Conservation (phyloP, 2,888 invertebrate genomes). For the Drosophila nr. fundita region DNA sequence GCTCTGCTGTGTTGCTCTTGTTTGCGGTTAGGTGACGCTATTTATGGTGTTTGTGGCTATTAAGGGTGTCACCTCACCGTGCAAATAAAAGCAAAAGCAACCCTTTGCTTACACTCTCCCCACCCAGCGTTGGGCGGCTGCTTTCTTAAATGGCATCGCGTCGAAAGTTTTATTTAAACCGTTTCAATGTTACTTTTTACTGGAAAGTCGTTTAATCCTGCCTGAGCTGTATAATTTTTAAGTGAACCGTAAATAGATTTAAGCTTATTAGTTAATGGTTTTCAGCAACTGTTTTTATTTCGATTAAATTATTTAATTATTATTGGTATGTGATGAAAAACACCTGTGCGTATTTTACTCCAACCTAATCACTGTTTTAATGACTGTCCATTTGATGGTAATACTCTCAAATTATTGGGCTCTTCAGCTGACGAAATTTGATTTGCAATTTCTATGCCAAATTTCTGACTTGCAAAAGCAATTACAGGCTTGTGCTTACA, state of each 20-base stretch:
- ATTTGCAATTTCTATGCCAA: background rate
- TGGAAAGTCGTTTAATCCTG: background rate
- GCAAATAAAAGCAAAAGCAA: slow-evolving; percentile 63
- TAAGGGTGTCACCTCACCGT: slow-evolving; percentile 71
- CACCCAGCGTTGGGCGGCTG: slow-evolving; percentile 9
- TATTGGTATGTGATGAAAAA: background rate
- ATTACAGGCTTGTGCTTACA: slow-evolving; percentile 9
- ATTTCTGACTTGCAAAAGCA: slow-evolving; percentile 10
- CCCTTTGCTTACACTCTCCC: slow-evolving; percentile 1
- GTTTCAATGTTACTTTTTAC: slow-evolving; percentile 7
- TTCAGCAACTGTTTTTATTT: background rate
- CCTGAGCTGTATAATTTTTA: background rate
- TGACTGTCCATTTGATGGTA: background rate
- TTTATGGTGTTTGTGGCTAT: slow-evolving; percentile 74
- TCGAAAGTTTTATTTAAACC: slow-evolving; percentile 37
- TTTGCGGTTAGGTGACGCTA: slow-evolving; percentile 58
- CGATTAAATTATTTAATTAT: background rate
- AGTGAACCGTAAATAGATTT: background rate
- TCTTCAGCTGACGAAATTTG: background rate
- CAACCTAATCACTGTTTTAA: background rate
- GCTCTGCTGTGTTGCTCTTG: slow-evolving; percentile 21
- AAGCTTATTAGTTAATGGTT: background rate
- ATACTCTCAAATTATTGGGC: background rate
- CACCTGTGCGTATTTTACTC: background rate
- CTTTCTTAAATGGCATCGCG: slow-evolving; percentile 7